Percentiles rank a stretch among this genome's conserved stretches.
phyloP scores from a whole-genome alignment of 2,113 vertebrate species.

The Nettapus auritus region DNA sequence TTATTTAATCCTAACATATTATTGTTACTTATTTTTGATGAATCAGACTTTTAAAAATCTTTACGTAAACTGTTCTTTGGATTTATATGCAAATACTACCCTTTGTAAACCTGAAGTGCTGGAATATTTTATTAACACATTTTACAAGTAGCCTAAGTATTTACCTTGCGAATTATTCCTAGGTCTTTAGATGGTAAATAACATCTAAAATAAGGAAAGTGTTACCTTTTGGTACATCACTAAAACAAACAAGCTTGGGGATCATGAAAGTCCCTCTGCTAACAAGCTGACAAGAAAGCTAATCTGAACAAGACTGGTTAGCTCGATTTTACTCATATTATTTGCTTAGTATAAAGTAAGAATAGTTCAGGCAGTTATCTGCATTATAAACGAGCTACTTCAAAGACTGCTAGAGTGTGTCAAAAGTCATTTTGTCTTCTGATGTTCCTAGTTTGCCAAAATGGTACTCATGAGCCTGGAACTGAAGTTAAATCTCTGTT shows the following conservation, averaged over 20 bases:
- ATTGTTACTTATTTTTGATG: slow-evolving; percentile 35
- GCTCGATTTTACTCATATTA: not conserved
- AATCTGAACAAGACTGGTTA: not conserved
- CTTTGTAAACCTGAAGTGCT: not conserved
- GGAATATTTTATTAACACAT: not conserved
- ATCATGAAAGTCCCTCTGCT: not conserved
- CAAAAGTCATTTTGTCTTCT: not conserved
- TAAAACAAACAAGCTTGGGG: not conserved
- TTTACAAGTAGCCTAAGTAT: slow-evolving; percentile 39
- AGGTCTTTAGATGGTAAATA: slow-evolving; percentile 17
- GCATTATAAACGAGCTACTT: not conserved
- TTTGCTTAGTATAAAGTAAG: not conserved
- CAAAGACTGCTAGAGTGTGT: not conserved
- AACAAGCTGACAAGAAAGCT: not conserved
- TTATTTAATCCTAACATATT: slow-evolving; percentile 35
- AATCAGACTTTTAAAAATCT: slow-evolving; percentile 22
- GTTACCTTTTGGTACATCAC: not conserved
- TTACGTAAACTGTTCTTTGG: not conserved
- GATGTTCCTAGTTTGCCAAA: not conserved
- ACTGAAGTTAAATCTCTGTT: not conserved
- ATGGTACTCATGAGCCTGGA: not conserved
- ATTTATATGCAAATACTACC: slow-evolving; percentile 30
- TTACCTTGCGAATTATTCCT: slow-evolving; percentile 20
- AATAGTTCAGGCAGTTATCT: not conserved
- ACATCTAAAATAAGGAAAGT: not conserved